Evolutionary conservation across 2,113 vertebrate species (phyloP), one percentile per base, ranked within the genome.

Genomic region (Hippocampus comes): DNA sequence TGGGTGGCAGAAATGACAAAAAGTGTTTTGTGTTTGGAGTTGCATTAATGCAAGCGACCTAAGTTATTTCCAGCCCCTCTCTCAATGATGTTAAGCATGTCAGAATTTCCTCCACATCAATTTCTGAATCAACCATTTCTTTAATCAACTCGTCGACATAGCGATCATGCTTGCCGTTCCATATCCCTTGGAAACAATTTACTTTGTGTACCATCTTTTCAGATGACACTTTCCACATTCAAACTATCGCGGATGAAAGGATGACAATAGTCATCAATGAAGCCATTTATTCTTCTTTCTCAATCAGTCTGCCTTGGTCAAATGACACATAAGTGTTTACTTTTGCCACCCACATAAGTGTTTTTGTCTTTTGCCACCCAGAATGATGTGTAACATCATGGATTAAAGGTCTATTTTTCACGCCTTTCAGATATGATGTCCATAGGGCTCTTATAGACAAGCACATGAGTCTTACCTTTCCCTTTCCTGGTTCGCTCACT

Each of bases 381-480:
- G n/a, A 56, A 23, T 2, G 3, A 17, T n/a, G 11, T 6, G 56
- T 34, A 5, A 34, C 30, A 17, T 61, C 59, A 34, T 4, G 27
- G 27, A 3, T 4, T 30, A 60, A 60, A 30, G 15, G 27, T 60
- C 25, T 18, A 61, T 61, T 81, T 77, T 82, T 55, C 53, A 10
- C 21, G 10, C 53, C 3, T 55, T 55, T n/a, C 53, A 11, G 20
- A 55, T n/a, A 21, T 55, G 53, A 55, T 4, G 25, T 67, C 80
- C 78, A 71, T 34, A 0, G 53, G 75, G 66, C 53, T 74, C 85
- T 89, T 80, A 73, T 65, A 82, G 75, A 79, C 42, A 59, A 63
- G 49, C 68, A 71, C 9, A 23, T 15, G 21, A n/a, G 21, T 53
- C 20, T n/a, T 53, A 21, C 8, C 43, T 61, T 67, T 71, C 70